A percentile compares a stretch with the other conserved stretches of the same genome.
Conservation (phyloP, 2,797 vertebrate genomes). For the Micropoecilia bifurca region DNA sequence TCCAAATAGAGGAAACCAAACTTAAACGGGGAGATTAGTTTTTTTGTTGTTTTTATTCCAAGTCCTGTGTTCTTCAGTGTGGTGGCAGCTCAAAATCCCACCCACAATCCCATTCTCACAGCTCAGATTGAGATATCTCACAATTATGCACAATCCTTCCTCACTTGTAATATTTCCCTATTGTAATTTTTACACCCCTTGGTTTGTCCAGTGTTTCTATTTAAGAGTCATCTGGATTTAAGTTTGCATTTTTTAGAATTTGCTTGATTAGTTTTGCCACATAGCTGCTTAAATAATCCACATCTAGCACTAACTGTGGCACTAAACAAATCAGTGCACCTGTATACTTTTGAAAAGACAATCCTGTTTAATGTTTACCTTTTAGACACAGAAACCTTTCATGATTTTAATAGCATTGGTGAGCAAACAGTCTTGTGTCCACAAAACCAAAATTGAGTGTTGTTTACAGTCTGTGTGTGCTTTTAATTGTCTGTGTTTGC, state of each 20-base stretch:
- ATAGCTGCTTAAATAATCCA: background rate
- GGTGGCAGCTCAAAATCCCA: constrained; percentile 3
- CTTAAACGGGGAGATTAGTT: constrained; percentile 48
- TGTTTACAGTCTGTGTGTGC: constrained; percentile 7
- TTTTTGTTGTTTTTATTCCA: constrained; percentile 21
- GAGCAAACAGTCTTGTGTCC: background rate
- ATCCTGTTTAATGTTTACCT: constrained; percentile 19
- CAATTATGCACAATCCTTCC: constrained; percentile 4
- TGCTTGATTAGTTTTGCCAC: background rate
- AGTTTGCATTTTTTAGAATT: background rate
- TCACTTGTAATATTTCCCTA: background rate
- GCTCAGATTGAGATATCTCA: constrained; percentile 31
- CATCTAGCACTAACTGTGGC: constrained; percentile 11
- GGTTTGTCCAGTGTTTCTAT: background rate
- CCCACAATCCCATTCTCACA: background rate
- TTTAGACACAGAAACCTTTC: constrained; percentile 20
- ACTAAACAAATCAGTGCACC: constrained; percentile 9
- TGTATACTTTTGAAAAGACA: constrained; percentile 22
- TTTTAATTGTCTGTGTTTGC: constrained; percentile 4
- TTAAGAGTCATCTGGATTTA: background rate
- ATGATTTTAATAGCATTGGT: constrained; percentile 27
- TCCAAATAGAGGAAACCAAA: constrained; percentile 49
- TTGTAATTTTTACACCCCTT: background rate
- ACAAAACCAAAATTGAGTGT: background rate
- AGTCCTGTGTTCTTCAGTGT: constrained; percentile 40